Percentiles rank a stretch among this genome's conserved stretches.
Conservation (phyloP, 2,113 vertebrate genomes). For the Pontoporia blainvillei region DNA sequence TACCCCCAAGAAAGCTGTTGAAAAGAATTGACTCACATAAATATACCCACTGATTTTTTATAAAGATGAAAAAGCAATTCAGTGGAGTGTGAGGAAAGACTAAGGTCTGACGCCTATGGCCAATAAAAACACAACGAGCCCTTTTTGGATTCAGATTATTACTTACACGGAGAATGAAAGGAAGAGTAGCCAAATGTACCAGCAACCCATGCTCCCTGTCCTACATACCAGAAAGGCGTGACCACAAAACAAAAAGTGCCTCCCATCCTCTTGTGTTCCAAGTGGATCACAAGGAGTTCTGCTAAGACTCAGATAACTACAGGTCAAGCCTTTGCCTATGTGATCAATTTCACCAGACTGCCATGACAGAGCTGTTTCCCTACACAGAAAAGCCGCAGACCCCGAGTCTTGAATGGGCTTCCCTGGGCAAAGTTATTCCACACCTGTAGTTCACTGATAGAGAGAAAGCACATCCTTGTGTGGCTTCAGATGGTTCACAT, state of each 20-base stretch:
- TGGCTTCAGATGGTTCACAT: not conserved
- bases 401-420: not conserved
- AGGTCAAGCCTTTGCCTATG: not conserved
- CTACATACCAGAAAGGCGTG: not conserved
- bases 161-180: not conserved
- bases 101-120: not conserved
- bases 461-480: not conserved
- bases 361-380: not conserved
- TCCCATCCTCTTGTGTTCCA: not conserved
- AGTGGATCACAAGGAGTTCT: not conserved
- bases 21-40: not conserved
- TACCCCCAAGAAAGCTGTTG: not conserved
- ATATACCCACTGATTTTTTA: not conserved
- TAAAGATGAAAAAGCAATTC: conserved; percentile 2
- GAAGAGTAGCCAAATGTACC: not conserved
- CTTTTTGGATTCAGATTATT: not conserved
- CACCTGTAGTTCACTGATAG: not conserved
- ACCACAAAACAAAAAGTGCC: not conserved
- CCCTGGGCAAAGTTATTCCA: not conserved
- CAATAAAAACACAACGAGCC: not conserved
- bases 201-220: not conserved
- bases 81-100: not conserved
- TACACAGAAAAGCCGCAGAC: not conserved
- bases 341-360: not conserved
- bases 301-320: not conserved